Base-by-base conservation (phyloP, 2,113 vertebrate species). In the Sphaerodactylus townsendi region DNA sequence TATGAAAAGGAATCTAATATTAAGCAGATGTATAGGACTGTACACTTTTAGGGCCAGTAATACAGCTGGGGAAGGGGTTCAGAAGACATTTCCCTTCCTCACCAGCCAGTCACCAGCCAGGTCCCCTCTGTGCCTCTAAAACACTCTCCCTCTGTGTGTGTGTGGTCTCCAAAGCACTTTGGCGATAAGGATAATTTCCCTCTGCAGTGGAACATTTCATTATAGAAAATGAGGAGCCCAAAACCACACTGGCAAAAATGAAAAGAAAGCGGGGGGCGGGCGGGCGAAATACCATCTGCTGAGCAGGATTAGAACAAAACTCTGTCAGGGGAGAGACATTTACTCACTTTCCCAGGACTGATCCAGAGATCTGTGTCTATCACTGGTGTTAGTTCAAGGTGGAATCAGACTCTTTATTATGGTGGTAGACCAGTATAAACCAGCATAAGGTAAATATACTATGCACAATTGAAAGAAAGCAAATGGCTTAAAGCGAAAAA, bases 111-210 rank as follows among this genome's bases (percentile, higher is more conserved):
- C 62, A 44, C 19, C 50, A 62, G 50, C 46, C 50, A 65, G 13
- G 72, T 62, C 77, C 33, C 48, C 37, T 41, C 5, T 28, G 14
- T 3, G 2, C 3, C 14, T 5, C 39, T 62, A 5, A 33, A 69
- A 1, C 0, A 5, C 69, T n/a, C 71, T 75, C 28, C 72, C 37
- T 0, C 53, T 72, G 44, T n/a, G 56, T 19, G 41, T 82, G 84
- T 91, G 86, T 90, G 86, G 89, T 85, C 87, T 85, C 71, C 19
- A 78, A 75, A 3, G 28, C 69, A 73, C 86, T 87, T 46, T 0
- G 0, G 30, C 0, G 0, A 90, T 62, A 77, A 91, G 37, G 65
- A 83, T 84, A 50, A 88, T 87, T 90, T 90, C 78, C 44, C 56
- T 81, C 74, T 87, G 39, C 3, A 1, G 76, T 71, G 88, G 44